Percentiles rank a stretch among this genome's conserved stretches.
Evolutionary conservation across 2,113 vertebrate species (phyloP).

Genomic region (Petromus typicus): DNA sequence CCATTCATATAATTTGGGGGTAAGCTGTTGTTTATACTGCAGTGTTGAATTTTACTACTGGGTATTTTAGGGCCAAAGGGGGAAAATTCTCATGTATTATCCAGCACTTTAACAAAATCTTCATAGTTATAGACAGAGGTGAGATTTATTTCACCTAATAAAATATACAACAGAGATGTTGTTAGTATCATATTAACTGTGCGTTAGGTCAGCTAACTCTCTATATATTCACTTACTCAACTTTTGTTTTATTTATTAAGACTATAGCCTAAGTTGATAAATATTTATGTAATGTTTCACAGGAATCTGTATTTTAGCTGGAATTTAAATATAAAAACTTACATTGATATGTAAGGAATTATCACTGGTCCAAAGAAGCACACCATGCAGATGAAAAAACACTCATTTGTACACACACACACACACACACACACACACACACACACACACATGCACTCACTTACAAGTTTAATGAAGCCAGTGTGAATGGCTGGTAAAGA

Average conservation of each 20-base stretch:
- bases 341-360: background rate
- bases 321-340: background rate
- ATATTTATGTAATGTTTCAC: slow-evolving; percentile 36
- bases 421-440: background rate
- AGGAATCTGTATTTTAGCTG: background rate
- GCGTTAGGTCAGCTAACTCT: background rate
- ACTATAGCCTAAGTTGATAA: background rate
- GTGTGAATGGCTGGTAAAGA: background rate
- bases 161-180: background rate
- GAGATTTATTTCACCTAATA: background rate
- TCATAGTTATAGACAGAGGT: background rate
- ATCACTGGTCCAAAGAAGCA: background rate
- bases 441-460: background rate
- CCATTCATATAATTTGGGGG: background rate
- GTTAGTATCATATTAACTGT: background rate
- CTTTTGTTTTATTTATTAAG: background rate
- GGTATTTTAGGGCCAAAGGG: background rate
- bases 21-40: background rate
- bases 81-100: background rate
- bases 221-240: background rate
- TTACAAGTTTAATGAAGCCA: background rate
- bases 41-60: slow-evolving; percentile 4
- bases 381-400: background rate
- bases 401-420: background rate
- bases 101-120: background rate